These are phyloP conservation scores for Sorex fumeus DNA, from an alignment of 2,113 vertebrate genomes.

Conservation along the genomic window DNA sequence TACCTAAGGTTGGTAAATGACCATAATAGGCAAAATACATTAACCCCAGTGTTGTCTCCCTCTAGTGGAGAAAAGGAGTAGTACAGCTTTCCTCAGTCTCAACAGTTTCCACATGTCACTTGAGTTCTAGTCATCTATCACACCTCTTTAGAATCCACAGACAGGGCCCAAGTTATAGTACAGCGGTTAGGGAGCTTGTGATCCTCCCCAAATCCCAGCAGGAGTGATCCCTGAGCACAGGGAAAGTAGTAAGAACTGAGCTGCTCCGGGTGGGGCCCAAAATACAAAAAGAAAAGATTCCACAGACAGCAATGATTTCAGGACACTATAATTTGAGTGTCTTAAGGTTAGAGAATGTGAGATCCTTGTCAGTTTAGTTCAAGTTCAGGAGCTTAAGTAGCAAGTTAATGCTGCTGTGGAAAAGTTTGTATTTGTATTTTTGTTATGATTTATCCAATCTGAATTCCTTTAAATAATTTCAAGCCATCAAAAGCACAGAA, in stretches of 20 bases:
- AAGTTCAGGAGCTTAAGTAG: slow-evolving; percentile 1
- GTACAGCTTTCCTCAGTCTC: slow-evolving; percentile 13
- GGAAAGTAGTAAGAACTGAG: no score
- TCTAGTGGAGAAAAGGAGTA: slow-evolving; percentile 6
- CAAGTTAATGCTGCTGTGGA: slow-evolving; percentile 30
- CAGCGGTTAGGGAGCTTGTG: no score
- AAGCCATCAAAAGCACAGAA: background rate
- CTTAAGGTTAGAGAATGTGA: background rate
- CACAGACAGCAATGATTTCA: background rate
- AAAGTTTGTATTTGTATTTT: slow-evolving; percentile 25
- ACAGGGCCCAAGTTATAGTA: no score
- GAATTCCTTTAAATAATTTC: slow-evolving; percentile 22
- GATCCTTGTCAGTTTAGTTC: slow-evolving; percentile 11
- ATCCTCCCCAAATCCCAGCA: no score
- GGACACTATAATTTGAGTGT: background rate
- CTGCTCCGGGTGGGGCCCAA: no score
- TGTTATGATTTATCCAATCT: background rate
- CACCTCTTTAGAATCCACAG: slow-evolving; percentile 37
- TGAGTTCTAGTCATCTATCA: background rate
- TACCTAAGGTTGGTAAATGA: background rate
- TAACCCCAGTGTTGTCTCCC: background rate
- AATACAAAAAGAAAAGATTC: background rate
- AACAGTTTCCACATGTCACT: background rate
- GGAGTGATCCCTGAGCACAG: no score
- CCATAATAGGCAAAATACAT: background rate